A percentile compares a stretch with the other conserved stretches of the same genome.
Conservation (phyloP, 2,113 vertebrate genomes). For the Holacanthus passer region DNA sequence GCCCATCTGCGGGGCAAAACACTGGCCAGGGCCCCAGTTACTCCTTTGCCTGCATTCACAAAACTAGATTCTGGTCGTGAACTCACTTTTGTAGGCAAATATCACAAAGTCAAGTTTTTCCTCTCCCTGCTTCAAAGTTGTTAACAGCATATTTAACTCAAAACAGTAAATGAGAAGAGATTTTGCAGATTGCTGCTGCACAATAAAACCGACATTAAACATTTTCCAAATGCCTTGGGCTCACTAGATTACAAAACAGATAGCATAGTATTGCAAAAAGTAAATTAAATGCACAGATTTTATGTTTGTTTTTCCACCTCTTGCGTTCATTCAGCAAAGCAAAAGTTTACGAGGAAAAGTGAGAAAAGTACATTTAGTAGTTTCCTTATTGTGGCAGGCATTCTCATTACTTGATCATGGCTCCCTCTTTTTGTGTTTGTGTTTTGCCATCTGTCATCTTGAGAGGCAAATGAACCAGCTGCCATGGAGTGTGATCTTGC, state of each 20-base stretch:
- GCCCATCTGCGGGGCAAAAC: conserved; percentile 83
- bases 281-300: conserved; percentile 49
- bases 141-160: conserved; percentile 29
- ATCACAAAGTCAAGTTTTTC: conserved; percentile 41
- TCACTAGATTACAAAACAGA: conserved; percentile 8
- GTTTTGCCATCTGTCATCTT: conserved; percentile 88
- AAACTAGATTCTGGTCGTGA: conserved; percentile 34
- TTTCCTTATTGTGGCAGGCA: conserved; percentile 78
- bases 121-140: conserved; percentile 11
- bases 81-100: conserved; percentile 44
- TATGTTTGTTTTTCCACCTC: conserved; percentile 35
- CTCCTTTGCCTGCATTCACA: conserved; percentile 58
- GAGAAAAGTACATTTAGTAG: conserved; percentile 69
- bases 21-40: conserved; percentile 73
- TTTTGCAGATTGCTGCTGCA: conserved; percentile 16
- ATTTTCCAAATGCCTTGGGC: conserved; percentile 6
- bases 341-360: conserved; percentile 72
- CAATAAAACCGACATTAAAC: conserved; percentile 32
- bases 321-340: conserved; percentile 30
- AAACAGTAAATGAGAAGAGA: conserved; percentile 9
- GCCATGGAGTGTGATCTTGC: conserved; percentile 85
- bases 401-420: conserved; percentile 84
- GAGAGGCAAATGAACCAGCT: conserved; percentile 87
- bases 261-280: conserved; percentile 17
- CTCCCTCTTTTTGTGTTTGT: conserved; percentile 85